Percentiles rank a stretch among this genome's conserved stretches.
phyloP scores from a whole-genome alignment of 2,797 vertebrate species.

The Myripristis murdjan region DNA sequence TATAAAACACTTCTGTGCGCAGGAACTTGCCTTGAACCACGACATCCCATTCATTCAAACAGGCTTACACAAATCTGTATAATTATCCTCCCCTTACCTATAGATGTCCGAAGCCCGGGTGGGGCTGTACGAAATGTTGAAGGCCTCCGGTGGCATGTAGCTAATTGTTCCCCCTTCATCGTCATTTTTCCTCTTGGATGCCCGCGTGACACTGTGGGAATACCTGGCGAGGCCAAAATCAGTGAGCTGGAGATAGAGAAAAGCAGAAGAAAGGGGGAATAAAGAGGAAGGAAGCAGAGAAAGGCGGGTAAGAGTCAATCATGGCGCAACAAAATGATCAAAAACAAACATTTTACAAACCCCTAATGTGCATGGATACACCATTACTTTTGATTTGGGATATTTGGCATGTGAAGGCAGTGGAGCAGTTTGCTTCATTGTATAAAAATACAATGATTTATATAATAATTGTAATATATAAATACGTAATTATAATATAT shows the following conservation, averaged over 20 bases:
- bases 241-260: constrained; percentile 71
- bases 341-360: too few species aligned
- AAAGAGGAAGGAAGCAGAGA: neutral
- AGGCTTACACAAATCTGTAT: neutral
- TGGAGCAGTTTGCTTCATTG: too few species aligned
- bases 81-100: constrained; percentile 69
- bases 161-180: constrained; percentile 75
- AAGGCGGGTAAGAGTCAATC: neutral
- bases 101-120: constrained; percentile 80
- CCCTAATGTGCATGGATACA: too few species aligned
- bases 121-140: constrained; percentile 62
- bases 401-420: too few species aligned
- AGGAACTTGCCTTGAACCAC: neutral
- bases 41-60: neutral
- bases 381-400: too few species aligned
- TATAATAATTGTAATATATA: too few species aligned
- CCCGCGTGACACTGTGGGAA: constrained; percentile 48
- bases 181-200: neutral
- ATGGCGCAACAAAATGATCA: too few species aligned
- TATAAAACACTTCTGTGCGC: neutral
- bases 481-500: too few species aligned
- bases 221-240: constrained; percentile 83
- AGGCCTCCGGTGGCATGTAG: constrained; percentile 87
- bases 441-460: too few species aligned
- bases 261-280: neutral